A percentile compares a stretch with the other conserved stretches of the same genome.
phyloP scores from a whole-genome alignment of 1,140 invertebrate species.

The Meloidogyne exigua region DNA sequence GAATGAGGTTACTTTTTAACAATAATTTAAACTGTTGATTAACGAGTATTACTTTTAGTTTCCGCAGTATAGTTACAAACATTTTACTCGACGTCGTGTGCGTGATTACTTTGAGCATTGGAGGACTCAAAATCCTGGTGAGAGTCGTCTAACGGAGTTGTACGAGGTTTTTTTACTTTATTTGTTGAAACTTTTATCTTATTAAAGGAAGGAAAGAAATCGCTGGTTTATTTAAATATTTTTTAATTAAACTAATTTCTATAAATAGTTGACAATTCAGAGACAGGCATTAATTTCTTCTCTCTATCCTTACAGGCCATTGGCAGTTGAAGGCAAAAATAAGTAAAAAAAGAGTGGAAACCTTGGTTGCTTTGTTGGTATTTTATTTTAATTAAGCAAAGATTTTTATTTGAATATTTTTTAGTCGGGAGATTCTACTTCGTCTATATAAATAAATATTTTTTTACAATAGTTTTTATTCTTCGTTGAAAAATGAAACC shows the following conservation, averaged over 20 bases:
- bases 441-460: neutral
- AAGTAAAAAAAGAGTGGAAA: neutral
- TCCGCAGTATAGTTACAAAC: constrained; percentile 32
- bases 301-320: constrained; percentile 12
- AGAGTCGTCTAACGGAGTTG: neutral
- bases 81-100: constrained; percentile 27
- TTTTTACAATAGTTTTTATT: no score
- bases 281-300: constrained; percentile 9
- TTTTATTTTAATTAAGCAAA: neutral
- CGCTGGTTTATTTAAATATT: neutral
- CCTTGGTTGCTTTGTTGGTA: neutral
- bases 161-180: constrained; percentile 6
- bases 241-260: neutral
- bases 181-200: neutral
- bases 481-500: neutral
- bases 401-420: neutral
- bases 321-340: constrained; percentile 6
- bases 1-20: constrained; percentile 7
- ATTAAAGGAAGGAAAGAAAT: neutral
- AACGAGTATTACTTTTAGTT: constrained; percentile 15
- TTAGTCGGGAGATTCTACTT: neutral
- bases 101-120: constrained; percentile 31
- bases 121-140: neutral
- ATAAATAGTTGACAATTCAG: neutral
- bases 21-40: neutral